phyloP scores from a whole-genome alignment of 2,113 vertebrate species.

The Sceloporus undulatus region DNA sequence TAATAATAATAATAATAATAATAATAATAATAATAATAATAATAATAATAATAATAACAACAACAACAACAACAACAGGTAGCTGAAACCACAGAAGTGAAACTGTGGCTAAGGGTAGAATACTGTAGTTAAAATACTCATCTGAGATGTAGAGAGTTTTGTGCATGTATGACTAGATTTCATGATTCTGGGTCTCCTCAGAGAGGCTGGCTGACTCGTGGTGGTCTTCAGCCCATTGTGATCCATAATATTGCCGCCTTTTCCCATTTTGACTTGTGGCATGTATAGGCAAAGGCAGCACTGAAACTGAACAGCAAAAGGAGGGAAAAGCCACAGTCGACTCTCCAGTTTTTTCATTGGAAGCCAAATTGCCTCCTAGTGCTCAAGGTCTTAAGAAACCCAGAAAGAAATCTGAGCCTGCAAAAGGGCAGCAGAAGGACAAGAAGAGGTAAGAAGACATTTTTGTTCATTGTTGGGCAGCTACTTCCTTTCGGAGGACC shows the following conservation, averaged over 20 bases:
- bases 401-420: conserved; percentile 70
- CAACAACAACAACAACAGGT: too few relatives aligned
- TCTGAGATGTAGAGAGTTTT: not conserved
- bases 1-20: too few relatives aligned
- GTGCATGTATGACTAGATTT: not conserved
- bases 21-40: too few relatives aligned
- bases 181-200: not conserved
- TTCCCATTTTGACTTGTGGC: not conserved
- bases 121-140: too few relatives aligned
- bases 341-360: conserved; percentile 56
- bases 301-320: conserved; percentile 75
- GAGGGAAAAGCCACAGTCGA: conserved; percentile 71
- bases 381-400: conserved; percentile 65
- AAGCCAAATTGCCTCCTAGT: conserved; percentile 67
- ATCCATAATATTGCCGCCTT: not conserved
- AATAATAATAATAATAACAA: too few relatives aligned
- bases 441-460: conserved; percentile 74
- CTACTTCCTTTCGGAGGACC: not conserved
- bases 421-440: conserved; percentile 70
- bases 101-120: too few relatives aligned
- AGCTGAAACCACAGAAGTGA: too few relatives aligned
- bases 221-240: not conserved
- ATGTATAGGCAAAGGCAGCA: conserved; percentile 75
- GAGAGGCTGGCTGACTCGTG: too few relatives aligned
- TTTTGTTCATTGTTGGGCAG: not conserved